phyloP scores from a whole-genome alignment of 1,140 invertebrate genomes.

The Bombus balteatus region DNA sequence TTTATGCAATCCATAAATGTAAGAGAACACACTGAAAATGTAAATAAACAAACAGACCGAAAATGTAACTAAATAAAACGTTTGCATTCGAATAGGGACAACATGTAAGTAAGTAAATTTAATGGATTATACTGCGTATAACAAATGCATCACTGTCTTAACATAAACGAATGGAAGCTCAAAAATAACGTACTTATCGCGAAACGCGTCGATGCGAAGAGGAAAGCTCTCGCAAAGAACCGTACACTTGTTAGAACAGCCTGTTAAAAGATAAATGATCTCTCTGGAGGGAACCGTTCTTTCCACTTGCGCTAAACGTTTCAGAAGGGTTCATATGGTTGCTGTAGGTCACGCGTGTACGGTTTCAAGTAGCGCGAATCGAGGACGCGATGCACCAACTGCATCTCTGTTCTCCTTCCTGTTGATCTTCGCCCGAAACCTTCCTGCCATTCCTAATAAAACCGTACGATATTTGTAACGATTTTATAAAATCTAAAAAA shows the following conservation, averaged over 20 bases:
- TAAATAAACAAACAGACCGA: too few species aligned
- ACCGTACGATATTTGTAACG: neutral
- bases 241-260: neutral
- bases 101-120: too few species aligned
- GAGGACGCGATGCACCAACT: neutral
- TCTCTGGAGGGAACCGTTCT: neutral
- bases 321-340: neutral
- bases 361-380: constrained; percentile 1
- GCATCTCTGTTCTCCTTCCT: neutral
- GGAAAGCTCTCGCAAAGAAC: neutral
- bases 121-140: too few species aligned
- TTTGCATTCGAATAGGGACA: too few species aligned
- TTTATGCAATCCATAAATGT: too few species aligned
- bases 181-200: neutral
- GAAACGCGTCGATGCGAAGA: neutral
- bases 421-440: neutral
- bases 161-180: neutral
- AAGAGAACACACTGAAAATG: too few species aligned
- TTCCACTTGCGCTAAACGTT: neutral
- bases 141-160: neutral
- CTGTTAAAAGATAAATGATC: neutral
- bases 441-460: neutral
- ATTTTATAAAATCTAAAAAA: neutral
- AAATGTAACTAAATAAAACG: too few species aligned
- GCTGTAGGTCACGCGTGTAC: neutral